A percentile compares a stretch with the other conserved stretches of the same genome.
Conservation (phyloP, 2,888 invertebrate genomes). For the Blastobasis lacticolella region DNA sequence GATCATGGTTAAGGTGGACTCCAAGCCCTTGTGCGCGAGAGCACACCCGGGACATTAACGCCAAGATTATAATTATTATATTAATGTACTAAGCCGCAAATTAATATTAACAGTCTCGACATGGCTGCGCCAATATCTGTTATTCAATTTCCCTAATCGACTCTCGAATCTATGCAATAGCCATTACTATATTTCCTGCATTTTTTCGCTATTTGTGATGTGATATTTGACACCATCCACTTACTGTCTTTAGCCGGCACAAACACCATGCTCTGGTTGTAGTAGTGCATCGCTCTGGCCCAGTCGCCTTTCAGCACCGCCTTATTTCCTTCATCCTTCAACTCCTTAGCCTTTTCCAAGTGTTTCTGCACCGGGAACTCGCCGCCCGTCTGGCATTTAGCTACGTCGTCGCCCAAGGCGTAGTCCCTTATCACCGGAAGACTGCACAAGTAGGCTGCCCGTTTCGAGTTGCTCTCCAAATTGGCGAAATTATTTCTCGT, state of each 20-base stretch:
- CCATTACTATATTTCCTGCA: too few species aligned
- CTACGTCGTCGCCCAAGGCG: slow-evolving; percentile 57
- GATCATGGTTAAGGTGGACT: too few species aligned
- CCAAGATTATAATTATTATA: too few species aligned
- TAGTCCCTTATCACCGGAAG: slow-evolving; percentile 62
- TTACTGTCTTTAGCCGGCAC: slow-evolving; percentile 81
- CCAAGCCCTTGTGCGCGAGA: too few species aligned
- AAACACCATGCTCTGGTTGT: slow-evolving; percentile 79
- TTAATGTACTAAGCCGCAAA: too few species aligned
- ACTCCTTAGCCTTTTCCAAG: slow-evolving; percentile 71
- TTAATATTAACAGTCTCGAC: too few species aligned
- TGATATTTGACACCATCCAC: slow-evolving; percentile 19
- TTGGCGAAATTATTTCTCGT: slow-evolving; percentile 77
- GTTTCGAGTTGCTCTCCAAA: slow-evolving; percentile 77
- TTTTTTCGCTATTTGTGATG: too few species aligned
- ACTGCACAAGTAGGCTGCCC: slow-evolving; percentile 77
- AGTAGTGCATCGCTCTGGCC: slow-evolving; percentile 78
- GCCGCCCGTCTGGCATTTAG: slow-evolving; percentile 44
- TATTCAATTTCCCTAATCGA: too few species aligned
- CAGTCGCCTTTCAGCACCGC: slow-evolving; percentile 82
- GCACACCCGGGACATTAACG: too few species aligned
- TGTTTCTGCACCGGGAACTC: slow-evolving; percentile 69
- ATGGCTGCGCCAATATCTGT: too few species aligned
- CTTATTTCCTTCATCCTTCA: slow-evolving; percentile 82
- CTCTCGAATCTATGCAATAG: too few species aligned